Evolutionary conservation across 2,113 vertebrate species (phyloP).

Genomic region (Anoura caudifer): DNA sequence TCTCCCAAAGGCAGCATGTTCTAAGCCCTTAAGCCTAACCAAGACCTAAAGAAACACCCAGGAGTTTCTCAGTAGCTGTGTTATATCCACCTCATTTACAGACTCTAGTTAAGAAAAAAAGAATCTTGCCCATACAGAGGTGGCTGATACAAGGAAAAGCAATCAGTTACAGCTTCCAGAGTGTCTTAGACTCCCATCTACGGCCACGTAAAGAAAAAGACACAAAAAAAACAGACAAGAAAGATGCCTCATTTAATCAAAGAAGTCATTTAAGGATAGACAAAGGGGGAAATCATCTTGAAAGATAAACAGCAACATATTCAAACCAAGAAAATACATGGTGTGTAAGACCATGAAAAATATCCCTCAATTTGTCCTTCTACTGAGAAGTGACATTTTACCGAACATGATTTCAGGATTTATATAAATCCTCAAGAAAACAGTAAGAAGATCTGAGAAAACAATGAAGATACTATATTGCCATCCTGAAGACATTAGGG

Average conservation of each 20-base stretch:
- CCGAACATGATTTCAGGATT: background rate
- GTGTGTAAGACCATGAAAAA: background rate
- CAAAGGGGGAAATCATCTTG: background rate
- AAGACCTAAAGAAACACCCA: background rate
- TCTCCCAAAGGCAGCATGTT: background rate
- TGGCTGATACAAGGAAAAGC: background rate
- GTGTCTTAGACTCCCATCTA: background rate
- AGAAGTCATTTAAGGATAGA: background rate
- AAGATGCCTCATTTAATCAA: background rate
- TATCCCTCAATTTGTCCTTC: background rate
- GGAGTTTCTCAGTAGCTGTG: constrained; percentile 1
- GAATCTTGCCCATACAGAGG: background rate
- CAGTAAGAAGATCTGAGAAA: background rate
- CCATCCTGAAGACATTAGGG: background rate
- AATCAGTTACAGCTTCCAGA: background rate
- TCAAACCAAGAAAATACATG: constrained; percentile 16
- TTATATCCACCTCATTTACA: background rate
- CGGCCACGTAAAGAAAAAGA: background rate
- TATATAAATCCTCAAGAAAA: background rate
- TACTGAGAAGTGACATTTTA: background rate
- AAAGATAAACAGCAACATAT: background rate
- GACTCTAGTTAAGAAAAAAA: background rate
- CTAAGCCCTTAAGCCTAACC: constrained; percentile 1
- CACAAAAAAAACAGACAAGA: constrained; percentile 12
- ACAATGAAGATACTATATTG: background rate